phyloP scores from a whole-genome alignment of 2,797 vertebrate species.

The Crenuchus spilurus region DNA sequence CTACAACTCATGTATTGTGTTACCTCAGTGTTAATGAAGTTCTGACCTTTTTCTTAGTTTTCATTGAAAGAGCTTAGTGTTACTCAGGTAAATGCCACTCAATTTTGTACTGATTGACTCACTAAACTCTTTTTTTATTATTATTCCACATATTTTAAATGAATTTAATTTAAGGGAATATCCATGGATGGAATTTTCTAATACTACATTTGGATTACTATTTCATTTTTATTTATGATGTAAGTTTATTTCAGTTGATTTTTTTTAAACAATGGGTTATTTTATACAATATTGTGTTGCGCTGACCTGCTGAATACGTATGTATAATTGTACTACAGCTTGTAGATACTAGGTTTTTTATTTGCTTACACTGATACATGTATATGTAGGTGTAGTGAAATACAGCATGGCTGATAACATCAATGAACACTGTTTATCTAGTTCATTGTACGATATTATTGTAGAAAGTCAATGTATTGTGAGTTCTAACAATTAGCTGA shows the following conservation, averaged over 20 bases:
- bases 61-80: conserved; percentile 56
- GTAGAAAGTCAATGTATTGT: too few species aligned
- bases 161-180: conserved; percentile 68
- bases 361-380: conserved; percentile 36
- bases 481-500: not conserved
- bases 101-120: conserved; percentile 57
- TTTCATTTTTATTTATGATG: conserved; percentile 2
- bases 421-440: not conserved
- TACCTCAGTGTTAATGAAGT: conserved; percentile 19
- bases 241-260: not conserved
- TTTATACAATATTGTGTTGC: conserved; percentile 5
- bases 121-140: conserved; percentile 52
- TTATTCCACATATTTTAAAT: conserved; percentile 54
- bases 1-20: conserved; percentile 1
- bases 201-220: conserved; percentile 11
- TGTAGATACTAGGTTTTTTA: conserved; percentile 58
- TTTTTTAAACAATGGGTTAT: not conserved
- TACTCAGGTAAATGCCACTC: conserved; percentile 75
- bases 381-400: not conserved
- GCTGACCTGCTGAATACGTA: not conserved
- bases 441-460: too few species aligned
- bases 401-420: conserved; percentile 19
- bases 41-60: conserved; percentile 19
- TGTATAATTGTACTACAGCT: not conserved
- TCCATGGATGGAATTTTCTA: conserved; percentile 30